Evolutionary conservation across 2,113 vertebrate genomes (phyloP).

Genomic region (Acrocephalus kingi): DNA sequence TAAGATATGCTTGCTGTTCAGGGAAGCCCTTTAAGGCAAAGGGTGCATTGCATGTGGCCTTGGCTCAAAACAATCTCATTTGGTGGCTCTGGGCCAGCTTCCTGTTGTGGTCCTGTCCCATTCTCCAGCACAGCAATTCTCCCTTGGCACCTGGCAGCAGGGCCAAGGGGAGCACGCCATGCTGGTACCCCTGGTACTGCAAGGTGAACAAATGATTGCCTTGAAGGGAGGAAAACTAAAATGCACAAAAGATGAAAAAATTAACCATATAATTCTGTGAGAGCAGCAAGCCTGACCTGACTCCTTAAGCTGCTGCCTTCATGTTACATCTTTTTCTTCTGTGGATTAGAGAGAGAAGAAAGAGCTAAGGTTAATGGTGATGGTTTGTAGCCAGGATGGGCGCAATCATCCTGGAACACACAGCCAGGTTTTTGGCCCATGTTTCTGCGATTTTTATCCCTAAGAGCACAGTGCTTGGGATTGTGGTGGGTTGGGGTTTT

Average conservation of each 20-base stretch:
- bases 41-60: background rate
- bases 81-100: background rate
- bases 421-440: background rate
- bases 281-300: background rate
- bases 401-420: background rate
- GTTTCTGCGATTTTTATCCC: background rate
- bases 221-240: background rate
- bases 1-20: background rate
- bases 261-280: background rate
- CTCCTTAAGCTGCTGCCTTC: background rate
- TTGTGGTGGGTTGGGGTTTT: background rate
- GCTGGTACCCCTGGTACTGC: accelerated
- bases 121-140: background rate
- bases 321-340: background rate
- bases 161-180: accelerated
- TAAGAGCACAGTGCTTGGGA: background rate
- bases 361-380: background rate
- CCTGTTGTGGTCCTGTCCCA: background rate
- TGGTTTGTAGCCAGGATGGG: background rate
- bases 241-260: background rate
- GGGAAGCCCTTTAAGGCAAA: background rate
- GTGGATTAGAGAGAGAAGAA: background rate
- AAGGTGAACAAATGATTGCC: background rate
- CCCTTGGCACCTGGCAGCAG: background rate
- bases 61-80: background rate